A percentile compares a stretch with the other conserved stretches of the same genome.
Conservation (phyloP, 2,113 vertebrate species). For the Pongo abelii region DNA sequence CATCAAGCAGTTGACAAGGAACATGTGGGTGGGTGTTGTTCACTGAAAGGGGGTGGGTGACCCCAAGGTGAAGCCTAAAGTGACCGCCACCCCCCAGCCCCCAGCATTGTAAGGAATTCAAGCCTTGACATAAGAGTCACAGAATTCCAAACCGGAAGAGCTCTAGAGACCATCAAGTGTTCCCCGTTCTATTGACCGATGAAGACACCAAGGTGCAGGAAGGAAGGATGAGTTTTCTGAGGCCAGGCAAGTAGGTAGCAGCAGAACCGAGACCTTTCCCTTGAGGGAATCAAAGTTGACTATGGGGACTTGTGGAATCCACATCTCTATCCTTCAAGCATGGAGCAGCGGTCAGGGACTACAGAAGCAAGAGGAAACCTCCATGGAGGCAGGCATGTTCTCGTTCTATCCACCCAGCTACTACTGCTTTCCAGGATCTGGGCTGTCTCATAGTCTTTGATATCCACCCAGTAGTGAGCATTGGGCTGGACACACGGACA, state of each 20-base stretch:
- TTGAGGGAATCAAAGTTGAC: neutral
- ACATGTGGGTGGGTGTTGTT: neutral
- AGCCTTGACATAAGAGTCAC: neutral
- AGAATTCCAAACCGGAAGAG: neutral
- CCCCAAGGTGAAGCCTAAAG: neutral
- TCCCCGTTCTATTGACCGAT: neutral
- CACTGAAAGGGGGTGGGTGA: neutral
- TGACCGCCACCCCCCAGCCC: neutral
- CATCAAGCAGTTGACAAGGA: neutral
- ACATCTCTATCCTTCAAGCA: neutral
- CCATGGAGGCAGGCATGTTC: rapidly evolving
- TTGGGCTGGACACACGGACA: neutral
- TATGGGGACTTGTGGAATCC: neutral
- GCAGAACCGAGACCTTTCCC: neutral
- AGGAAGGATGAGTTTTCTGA: neutral
- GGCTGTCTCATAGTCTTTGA: too few species aligned
- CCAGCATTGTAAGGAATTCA: neutral
- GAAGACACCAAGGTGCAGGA: neutral
- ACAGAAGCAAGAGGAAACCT: neutral
- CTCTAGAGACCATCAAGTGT: neutral
- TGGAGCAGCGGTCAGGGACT: neutral
- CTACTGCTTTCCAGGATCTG: neutral
- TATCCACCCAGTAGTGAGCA: neutral
- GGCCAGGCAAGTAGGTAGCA: neutral
- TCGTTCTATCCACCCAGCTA: neutral